Base-by-base conservation (phyloP, 2,113 vertebrate species). In the Brachypodius melanocephalos region DNA sequence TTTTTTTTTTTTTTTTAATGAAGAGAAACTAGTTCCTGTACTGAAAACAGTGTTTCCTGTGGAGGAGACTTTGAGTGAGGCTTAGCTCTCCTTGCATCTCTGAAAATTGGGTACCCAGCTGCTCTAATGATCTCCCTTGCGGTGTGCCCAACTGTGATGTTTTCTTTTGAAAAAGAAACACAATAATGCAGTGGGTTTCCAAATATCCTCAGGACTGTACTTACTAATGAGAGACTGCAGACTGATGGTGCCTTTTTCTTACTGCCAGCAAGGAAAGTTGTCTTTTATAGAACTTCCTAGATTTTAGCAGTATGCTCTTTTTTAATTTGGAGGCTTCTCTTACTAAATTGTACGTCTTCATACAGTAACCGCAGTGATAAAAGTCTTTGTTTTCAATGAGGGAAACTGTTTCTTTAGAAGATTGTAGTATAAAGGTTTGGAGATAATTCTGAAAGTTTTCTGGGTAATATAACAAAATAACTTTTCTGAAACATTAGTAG, bases 141-240 rank as follows among this genome's bases (percentile, higher is more conserved):
- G 12, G 59, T 93, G 48, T 75, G 49, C 72, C 0, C 1, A 83
- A 21, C 48, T 21, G 11, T 25, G 14, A 75, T 81, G 15, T 52
- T 93, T 84, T 55, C 45, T 43, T 93, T 93, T 63, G 51, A 72
- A 89, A 94, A 78, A 48, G 76, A 81, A 96, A 82, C 61, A 77
- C 25, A 85, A 17, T 81, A 55, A 81, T 36, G 6, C 54, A 71
- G 61, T 78, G 67, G 66, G 59, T 48, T 90, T 92, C 68, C 89
- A 92, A 84, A 81, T 93, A 67, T 92, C 85, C 89, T 24, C 46
- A 87, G 85, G 83, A 81, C 52, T 90, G 51, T 77, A 67, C 62
- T 83, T 86, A 5, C 18, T 76, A 76, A 83, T 86, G 75, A 90
- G 38, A 83, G 72, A 12, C 43, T 93, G 63, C 32, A 51, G 54